Evolutionary conservation across 2,888 invertebrate species (phyloP).

Genomic region (Phasia obesa): DNA sequence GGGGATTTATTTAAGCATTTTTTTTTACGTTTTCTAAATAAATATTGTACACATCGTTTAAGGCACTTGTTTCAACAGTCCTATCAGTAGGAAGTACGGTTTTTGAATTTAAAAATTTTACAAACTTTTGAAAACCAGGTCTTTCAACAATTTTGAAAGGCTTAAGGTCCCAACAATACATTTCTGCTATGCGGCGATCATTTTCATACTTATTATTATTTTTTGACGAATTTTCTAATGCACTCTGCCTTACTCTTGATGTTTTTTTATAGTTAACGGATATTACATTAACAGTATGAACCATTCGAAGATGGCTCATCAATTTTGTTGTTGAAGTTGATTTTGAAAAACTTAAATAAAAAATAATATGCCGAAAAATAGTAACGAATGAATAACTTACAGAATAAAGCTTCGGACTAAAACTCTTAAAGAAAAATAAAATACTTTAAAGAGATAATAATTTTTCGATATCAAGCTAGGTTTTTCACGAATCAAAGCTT

Average conservation of each 20-base stretch:
- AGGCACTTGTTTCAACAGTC: background rate
- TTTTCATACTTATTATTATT: constrained; percentile 2
- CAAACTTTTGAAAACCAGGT: background rate
- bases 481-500: no score
- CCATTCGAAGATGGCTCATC: no score
- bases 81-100: background rate
- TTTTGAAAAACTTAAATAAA: no score
- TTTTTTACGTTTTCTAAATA: background rate
- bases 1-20: no score
- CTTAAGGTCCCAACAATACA: constrained; percentile 11
- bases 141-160: constrained; percentile 25
- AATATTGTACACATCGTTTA: constrained; percentile 15
- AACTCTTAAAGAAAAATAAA: no score
- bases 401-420: no score
- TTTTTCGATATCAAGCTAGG: no score
- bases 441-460: no score
- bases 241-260: background rate
- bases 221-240: background rate
- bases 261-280: background rate
- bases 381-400: no score
- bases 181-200: constrained; percentile 19
- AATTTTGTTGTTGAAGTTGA: no score
- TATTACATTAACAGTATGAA: background rate
- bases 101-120: constrained; percentile 20
- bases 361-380: no score